phyloP scores from a whole-genome alignment of 23 tunicate genomes.

The Styela plicata region DNA sequence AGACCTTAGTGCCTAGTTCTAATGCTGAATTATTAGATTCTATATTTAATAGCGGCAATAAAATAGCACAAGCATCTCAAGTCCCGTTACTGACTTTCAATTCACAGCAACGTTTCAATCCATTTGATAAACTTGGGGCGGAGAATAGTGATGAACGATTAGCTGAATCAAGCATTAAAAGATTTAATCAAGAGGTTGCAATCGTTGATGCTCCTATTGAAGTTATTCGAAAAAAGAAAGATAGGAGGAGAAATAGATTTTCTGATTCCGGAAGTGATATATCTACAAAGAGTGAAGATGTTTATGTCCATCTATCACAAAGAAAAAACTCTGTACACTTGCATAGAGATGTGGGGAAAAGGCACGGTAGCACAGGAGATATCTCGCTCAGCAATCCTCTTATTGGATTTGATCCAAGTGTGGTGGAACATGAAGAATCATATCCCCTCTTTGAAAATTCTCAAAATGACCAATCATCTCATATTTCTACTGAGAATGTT shows the following conservation, averaged over 20 bases:
- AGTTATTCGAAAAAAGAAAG: conserved; percentile 11
- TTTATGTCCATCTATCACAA: background rate
- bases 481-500: too few relatives aligned
- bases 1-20: background rate
- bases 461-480: too few relatives aligned
- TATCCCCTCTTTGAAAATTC: too few relatives aligned
- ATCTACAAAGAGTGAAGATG: background rate
- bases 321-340: background rate
- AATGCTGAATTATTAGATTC: conserved; percentile 1
- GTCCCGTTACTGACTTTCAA: background rate
- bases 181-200: conserved; percentile 11
- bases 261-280: background rate
- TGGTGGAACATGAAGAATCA: background rate
- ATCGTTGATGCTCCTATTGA: conserved; percentile 18
- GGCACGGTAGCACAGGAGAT: background rate
- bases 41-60: background rate
- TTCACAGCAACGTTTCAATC: conserved; percentile 1
- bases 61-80: background rate
- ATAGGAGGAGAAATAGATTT: background rate
- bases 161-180: background rate
- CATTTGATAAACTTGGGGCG: background rate
- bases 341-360: background rate
- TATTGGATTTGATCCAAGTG: conserved; percentile 17
- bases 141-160: background rate
- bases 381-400: conserved; percentile 3